A percentile compares a stretch with the other conserved stretches of the same genome.
Evolutionary conservation across 2,888 invertebrate species (phyloP).

Genomic region (Coremacera marginata): DNA sequence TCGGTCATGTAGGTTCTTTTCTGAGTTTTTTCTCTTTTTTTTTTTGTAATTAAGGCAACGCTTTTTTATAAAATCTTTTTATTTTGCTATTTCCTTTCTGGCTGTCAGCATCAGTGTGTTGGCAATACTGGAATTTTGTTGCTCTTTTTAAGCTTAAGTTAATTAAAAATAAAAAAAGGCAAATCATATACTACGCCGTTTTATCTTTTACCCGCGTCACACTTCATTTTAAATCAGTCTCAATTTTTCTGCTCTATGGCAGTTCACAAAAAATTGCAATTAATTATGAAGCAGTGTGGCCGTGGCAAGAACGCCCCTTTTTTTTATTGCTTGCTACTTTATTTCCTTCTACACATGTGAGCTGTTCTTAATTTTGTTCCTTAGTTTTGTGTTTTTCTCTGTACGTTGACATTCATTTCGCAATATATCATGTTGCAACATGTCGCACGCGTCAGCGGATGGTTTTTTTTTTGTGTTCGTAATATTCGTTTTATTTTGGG

Average conservation of each 20-base stretch:
- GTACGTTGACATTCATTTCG: conserved; percentile 31
- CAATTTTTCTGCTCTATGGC: conserved; percentile 1
- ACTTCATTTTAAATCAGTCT: background rate
- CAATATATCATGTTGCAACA: conserved; percentile 35
- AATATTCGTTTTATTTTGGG: too few species aligned
- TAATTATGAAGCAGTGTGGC: conserved; percentile 20
- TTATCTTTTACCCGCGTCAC: background rate
- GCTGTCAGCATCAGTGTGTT: too few species aligned
- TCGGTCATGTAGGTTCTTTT: too few species aligned
- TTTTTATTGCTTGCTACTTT: background rate
- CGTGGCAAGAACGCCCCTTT: conserved; percentile 4
- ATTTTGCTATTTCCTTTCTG: too few species aligned
- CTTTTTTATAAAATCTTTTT: too few species aligned
- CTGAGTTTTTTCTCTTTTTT: too few species aligned
- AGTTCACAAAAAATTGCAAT: conserved; percentile 15
- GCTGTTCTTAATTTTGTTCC: background rate
- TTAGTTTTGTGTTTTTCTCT: background rate
- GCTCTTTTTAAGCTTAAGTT: background rate
- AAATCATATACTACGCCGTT: background rate
- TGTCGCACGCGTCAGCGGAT: conserved; percentile 30
- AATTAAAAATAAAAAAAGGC: conserved; percentile 8
- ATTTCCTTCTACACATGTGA: background rate
- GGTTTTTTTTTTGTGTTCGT: conserved; percentile 3
- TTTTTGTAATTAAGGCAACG: too few species aligned
- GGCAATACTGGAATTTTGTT: too few species aligned